Evolutionary conservation across 1,140 invertebrate genomes (phyloP).

Genomic region (Acromyrmex charruanus): DNA sequence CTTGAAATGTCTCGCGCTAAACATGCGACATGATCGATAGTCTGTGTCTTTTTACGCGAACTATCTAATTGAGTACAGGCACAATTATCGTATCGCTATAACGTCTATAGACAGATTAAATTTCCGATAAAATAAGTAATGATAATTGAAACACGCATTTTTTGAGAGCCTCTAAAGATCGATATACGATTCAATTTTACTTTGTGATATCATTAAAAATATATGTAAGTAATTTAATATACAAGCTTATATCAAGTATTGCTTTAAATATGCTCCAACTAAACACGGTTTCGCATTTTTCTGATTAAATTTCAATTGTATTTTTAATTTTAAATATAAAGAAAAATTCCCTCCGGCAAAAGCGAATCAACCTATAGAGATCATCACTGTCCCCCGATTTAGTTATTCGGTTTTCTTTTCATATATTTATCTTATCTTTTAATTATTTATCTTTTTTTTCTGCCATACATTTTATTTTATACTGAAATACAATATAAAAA

Average conservation of each 20-base stretch:
- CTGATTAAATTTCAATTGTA: background rate
- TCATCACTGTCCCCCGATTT: background rate
- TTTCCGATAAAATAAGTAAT: background rate
- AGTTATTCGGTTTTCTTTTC: background rate
- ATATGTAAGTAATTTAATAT: background rate
- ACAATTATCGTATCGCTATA: background rate
- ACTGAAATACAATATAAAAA: background rate
- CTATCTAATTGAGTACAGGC: background rate
- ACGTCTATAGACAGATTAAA: background rate
- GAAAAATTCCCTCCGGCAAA: background rate
- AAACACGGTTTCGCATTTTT: background rate
- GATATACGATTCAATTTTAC: background rate
- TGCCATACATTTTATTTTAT: background rate
- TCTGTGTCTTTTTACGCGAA: background rate
- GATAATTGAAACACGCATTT: background rate
- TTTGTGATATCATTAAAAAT: background rate
- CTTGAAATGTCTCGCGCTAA: background rate
- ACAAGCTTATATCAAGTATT: background rate
- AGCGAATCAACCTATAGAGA: background rate
- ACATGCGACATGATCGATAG: background rate
- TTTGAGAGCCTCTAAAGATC: background rate
- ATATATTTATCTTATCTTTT: background rate
- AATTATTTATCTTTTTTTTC: background rate
- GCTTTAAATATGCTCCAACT: background rate
- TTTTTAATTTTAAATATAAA: slow-evolving; percentile 6